Base-by-base conservation (phyloP, 2,113 vertebrate genomes). In the Piliocolobus tephrosceles region DNA sequence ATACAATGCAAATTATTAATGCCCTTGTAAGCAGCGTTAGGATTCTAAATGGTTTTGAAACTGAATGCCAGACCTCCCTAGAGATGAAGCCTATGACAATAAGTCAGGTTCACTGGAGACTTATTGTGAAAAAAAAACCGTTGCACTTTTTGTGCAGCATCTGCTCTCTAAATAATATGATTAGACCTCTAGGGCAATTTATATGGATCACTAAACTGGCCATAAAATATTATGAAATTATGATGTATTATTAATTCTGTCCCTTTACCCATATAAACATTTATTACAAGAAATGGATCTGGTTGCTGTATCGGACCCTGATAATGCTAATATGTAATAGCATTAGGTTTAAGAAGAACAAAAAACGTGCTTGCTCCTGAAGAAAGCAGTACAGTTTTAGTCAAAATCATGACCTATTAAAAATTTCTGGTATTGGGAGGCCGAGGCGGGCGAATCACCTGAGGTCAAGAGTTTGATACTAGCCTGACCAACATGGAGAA, bases 91-190 rank as follows among this genome's bases (percentile, higher is more conserved):
- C 30, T 17, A 6, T 12, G 38, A 45, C 25, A 35, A 6, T 94
- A 92, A 61, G 80, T 91, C 82, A 88, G 61, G 8, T 35, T 91
- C 80, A 55, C 7, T 27, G 5, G 13, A 95, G 32, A 79, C 70
- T 76, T 47, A 5, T 88, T 94, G 73, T 1, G 18, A 94, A n/a
- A 38, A 78, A n/a, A 73, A 78, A 61, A 88, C 55, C 8, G 17
- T 80, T 85, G 64, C 86, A 83, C n/a, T 73, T 76, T 79, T 57
- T 55, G 12, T 25, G 57, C 32, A 72, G 75, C 91, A 93, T 94
- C 75, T 95, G 64, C 47, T 96, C 80, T 90, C 52, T 93, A 91
- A 96, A 93, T 82, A 94, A 89, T 55, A 68, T 50, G 68, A 91
- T 84, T 95, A 94, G 25, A 70, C 94, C 70, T 79, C 86, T 30